Evolutionary conservation across 2,888 invertebrate genomes (phyloP).

Genomic region (Aplocera efformata): DNA sequence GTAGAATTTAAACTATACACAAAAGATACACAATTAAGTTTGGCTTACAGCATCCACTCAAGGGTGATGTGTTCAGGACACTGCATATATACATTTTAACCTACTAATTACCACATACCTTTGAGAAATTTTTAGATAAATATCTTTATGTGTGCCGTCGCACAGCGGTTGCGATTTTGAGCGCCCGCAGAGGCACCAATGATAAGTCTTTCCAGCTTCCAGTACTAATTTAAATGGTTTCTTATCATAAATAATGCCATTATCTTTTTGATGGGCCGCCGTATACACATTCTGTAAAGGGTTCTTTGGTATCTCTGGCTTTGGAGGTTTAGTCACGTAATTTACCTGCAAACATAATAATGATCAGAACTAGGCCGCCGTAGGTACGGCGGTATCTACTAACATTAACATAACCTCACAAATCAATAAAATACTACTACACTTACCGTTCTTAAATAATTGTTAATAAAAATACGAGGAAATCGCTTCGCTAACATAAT

Average conservation of each 20-base stretch:
- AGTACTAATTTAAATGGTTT: slow-evolving; percentile 91
- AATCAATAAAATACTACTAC: not conserved
- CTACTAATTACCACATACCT: slow-evolving; percentile 65
- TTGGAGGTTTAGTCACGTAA: slow-evolving; percentile 62
- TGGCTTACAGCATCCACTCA: too few relatives aligned
- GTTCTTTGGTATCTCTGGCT: slow-evolving; percentile 85
- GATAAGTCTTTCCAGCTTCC: slow-evolving; percentile 88
- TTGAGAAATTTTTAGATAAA: slow-evolving; percentile 85
- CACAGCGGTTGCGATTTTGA: slow-evolving; percentile 96
- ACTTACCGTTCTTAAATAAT: slow-evolving; percentile 23
- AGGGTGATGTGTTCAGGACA: too few relatives aligned
- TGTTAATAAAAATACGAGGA: slow-evolving; percentile 12
- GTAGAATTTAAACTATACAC: too few relatives aligned
- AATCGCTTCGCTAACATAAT: slow-evolving; percentile 31
- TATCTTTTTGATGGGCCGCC: slow-evolving; percentile 82
- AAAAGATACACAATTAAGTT: too few relatives aligned
- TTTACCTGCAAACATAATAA: slow-evolving; percentile 40
- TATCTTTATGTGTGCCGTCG: slow-evolving; percentile 93
- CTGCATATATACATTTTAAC: too few relatives aligned
- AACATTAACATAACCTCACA: too few relatives aligned
- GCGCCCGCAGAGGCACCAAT: slow-evolving; percentile 97
- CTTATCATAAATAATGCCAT: slow-evolving; percentile 91
- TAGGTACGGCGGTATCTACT: too few relatives aligned
- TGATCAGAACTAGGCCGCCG: too few relatives aligned
- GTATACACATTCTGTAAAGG: slow-evolving; percentile 80